A percentile compares a stretch with the other conserved stretches of the same genome.
These are phyloP conservation scores for Rhabditoides inermis DNA, from an alignment of 2,888 invertebrate species.

Conservation along the genomic window DNA sequence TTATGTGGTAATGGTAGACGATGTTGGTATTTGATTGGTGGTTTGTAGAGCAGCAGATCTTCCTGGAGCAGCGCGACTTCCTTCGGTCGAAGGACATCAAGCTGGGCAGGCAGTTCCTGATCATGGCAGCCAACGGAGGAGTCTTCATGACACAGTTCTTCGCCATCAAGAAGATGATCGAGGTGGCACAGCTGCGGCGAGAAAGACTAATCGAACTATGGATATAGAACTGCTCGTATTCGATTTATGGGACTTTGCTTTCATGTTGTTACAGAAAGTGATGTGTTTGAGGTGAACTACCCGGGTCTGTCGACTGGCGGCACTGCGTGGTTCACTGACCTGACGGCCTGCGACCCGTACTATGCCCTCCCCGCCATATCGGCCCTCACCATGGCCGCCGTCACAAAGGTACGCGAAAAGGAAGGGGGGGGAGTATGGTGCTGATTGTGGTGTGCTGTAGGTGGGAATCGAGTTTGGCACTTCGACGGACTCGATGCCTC, in stretches of 20 bases:
- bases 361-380: conserved; percentile 78
- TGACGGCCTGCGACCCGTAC: conserved; percentile 81
- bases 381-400: conserved; percentile 70
- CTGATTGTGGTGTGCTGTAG: not conserved
- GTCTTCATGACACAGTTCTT: conserved; percentile 85
- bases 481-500: conserved; percentile 35
- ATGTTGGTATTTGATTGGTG: no score
- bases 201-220: no score
- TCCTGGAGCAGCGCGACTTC: conserved; percentile 45
- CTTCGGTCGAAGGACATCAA: conserved; percentile 35
- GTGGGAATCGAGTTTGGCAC: conserved; percentile 46
- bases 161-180: conserved; percentile 77
- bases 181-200: conserved; percentile 54
- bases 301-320: conserved; percentile 83
- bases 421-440: no score
- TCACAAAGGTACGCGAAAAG: conserved; percentile 66
- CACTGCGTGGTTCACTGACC: conserved; percentile 80
- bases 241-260: no score
- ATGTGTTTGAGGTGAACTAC: conserved; percentile 62
- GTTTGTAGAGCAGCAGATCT: conserved; percentile 41
- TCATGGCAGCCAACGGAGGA: conserved; percentile 62
- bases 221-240: no score
- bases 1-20: conserved; percentile 56
- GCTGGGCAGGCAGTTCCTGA: conserved; percentile 35
- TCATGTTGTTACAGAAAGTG: no score